Percentiles rank a stretch among this genome's conserved stretches.
Conservation (phyloP, 2,113 vertebrate species). For the Pantherophis guttatus region DNA sequence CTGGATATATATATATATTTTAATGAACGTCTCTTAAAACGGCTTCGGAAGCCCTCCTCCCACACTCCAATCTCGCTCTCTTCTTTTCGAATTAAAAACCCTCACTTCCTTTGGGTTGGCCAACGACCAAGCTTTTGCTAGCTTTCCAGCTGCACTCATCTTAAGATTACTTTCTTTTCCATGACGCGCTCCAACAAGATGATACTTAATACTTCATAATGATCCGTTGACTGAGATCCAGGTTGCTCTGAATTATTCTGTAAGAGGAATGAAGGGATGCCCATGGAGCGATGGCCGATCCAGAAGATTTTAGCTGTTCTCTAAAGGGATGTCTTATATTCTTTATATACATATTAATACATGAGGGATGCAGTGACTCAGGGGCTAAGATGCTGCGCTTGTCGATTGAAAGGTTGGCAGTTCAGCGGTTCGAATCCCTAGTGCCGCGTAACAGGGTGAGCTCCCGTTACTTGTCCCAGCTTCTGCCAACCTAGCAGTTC, state of each 20-base stretch:
- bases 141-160: slow-evolving; percentile 11
- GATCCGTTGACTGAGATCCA: background rate
- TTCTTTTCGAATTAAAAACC: slow-evolving; percentile 23
- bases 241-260: background rate
- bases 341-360: too few species aligned
- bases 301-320: background rate
- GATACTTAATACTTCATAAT: background rate
- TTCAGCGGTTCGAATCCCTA: too few species aligned
- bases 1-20: too few species aligned
- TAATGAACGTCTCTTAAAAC: slow-evolving; percentile 9
- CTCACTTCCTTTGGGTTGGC: slow-evolving; percentile 28
- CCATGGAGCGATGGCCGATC: background rate
- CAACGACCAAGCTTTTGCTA: background rate
- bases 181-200: background rate
- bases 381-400: too few species aligned
- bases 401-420: too few species aligned
- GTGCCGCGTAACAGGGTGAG: too few species aligned
- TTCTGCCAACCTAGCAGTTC: too few species aligned
- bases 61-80: background rate
- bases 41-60: slow-evolving; percentile 19
- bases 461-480: too few species aligned
- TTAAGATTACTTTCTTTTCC: background rate
- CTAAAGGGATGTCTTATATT: too few species aligned
- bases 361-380: too few species aligned
- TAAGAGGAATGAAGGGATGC: background rate